Base-by-base conservation (phyloP, 2,888 invertebrate genomes). In the Odontomyia ornata region DNA sequence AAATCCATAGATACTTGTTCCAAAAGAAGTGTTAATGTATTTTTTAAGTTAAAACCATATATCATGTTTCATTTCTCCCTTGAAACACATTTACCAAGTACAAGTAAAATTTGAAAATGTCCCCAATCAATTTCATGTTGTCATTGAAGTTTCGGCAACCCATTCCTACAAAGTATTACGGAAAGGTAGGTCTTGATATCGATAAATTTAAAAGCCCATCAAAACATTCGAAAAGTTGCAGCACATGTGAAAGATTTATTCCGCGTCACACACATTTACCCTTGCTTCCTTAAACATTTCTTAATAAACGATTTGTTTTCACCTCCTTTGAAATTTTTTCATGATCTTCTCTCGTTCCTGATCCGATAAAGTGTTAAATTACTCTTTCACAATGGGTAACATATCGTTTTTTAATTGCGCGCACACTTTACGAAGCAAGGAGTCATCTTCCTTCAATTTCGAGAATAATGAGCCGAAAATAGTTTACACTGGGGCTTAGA, bases 391-490 rank as follows among this genome's bases (percentile, higher is more conserved):
- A 1, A 47, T 47, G 47, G 47, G 71, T 71, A 71, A 71, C 71
- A 71, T 71, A 71, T 71, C 71, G 71, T 71, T 71, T 71, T 71
- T 71, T 71, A 71, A 71, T 71, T 71, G 71, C 27, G 23, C 71
- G 47, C 71, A 71, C 71, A 27, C 47, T 65, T 65, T 36, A 65
- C 43, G 18, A 65, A 43, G 21, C 5, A 36, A n/a, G 36, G 36
- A 36, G 36, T 36, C 36, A 36, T 43, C 23, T 21, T 65, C 65
- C 21, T 65, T 65, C 65, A 36, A 52, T 52, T 52, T 52, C 15
- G 4, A 52, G 52, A 71, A 46, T 52, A 25, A 71, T 71, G 71
- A 47, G 13, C 47, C 43, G 47, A 71, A 71, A 71, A 71, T 71
- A 71, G 71, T 71, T 71, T 46, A 71, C 46, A 18, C 27, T 25